Evolutionary conservation across 2,797 vertebrate species (phyloP).

Genomic region (Anolis apletophallus): DNA sequence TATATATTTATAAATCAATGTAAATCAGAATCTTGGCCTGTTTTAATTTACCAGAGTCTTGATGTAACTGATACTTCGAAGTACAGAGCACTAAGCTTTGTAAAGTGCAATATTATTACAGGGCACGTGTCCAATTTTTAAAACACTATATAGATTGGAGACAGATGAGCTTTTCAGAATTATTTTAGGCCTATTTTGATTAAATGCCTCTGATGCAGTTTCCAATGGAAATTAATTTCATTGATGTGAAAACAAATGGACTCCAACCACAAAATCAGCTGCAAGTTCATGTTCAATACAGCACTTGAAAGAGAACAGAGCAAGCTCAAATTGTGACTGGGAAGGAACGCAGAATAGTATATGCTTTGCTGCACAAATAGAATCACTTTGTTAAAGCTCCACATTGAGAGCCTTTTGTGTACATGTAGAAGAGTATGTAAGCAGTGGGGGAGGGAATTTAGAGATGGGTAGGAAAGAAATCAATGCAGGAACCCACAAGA

Average conservation of each 20-base stretch:
- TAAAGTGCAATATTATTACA: slow-evolving; percentile 69
- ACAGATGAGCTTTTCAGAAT: slow-evolving; percentile 76
- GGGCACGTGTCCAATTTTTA: slow-evolving; percentile 76
- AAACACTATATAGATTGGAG: slow-evolving; percentile 77
- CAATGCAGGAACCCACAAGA: neutral
- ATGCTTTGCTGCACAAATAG: slow-evolving; percentile 54
- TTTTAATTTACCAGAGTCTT: slow-evolving; percentile 68
- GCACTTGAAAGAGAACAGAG: slow-evolving; percentile 54
- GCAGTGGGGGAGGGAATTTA: neutral
- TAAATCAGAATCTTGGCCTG: slow-evolving; percentile 65
- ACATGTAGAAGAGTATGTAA: neutral
- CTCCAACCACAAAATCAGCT: slow-evolving; percentile 71
- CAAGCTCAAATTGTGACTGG: slow-evolving; percentile 38
- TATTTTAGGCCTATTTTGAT: slow-evolving; percentile 74
- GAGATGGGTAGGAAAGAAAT: neutral
- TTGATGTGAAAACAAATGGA: slow-evolving; percentile 77
- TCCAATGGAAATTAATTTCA: slow-evolving; percentile 78
- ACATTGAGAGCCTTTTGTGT: slow-evolving; percentile 15
- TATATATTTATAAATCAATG: slow-evolving; percentile 64
- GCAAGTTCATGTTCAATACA: slow-evolving; percentile 62
- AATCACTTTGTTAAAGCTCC: slow-evolving; percentile 40
- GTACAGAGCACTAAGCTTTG: slow-evolving; percentile 65
- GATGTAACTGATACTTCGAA: slow-evolving; percentile 67
- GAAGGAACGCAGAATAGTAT: slow-evolving; percentile 12
- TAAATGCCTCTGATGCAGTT: slow-evolving; percentile 74